Conservation (phyloP, 2,797 vertebrate species). For the Gallinago stenura region DNA sequence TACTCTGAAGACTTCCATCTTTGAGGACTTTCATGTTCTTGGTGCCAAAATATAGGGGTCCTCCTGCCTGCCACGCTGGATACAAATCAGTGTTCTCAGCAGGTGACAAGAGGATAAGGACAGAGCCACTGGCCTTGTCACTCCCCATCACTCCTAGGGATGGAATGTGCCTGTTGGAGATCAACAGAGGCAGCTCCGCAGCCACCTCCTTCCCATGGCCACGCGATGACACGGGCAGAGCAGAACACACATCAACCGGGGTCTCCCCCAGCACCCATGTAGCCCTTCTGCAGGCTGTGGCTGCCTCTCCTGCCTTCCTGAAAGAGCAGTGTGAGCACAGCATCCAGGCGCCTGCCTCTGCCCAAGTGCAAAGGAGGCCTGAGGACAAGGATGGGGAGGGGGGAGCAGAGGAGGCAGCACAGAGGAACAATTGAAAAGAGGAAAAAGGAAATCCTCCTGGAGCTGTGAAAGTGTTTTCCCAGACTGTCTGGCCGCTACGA, state of each 20-base stretch:
- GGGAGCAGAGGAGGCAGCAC: slow-evolving; percentile 4
- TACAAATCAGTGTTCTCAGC: neutral
- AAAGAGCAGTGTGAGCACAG: rapidly evolving
- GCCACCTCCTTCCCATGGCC: neutral
- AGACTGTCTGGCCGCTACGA: slow-evolving; percentile 63
- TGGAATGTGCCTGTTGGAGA: neutral
- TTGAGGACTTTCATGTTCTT: neutral
- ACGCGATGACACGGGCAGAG: rapidly evolving
- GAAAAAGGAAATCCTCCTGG: slow-evolving; percentile 70
- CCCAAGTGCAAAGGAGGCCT: slow-evolving; percentile 41
- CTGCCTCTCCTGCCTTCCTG: neutral
- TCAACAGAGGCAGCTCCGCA: neutral
- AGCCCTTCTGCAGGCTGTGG: neutral
- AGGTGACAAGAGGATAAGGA: neutral
- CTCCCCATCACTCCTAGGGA: too few relatives aligned
- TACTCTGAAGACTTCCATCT: neutral
- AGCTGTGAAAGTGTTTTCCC: slow-evolving; percentile 67
- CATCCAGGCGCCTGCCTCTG: neutral
- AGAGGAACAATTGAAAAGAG: slow-evolving; percentile 67
- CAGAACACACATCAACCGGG: rapidly evolving
- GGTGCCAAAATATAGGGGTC: neutral
- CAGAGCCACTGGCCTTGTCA: neutral
- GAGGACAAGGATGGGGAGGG: slow-evolving; percentile 41
- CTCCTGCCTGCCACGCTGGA: neutral
- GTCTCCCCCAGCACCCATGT: neutral